A percentile compares a stretch with the other conserved stretches of the same genome.
phyloP scores from a whole-genome alignment of 1,140 invertebrate genomes.

The Drosophila truncata region DNA sequence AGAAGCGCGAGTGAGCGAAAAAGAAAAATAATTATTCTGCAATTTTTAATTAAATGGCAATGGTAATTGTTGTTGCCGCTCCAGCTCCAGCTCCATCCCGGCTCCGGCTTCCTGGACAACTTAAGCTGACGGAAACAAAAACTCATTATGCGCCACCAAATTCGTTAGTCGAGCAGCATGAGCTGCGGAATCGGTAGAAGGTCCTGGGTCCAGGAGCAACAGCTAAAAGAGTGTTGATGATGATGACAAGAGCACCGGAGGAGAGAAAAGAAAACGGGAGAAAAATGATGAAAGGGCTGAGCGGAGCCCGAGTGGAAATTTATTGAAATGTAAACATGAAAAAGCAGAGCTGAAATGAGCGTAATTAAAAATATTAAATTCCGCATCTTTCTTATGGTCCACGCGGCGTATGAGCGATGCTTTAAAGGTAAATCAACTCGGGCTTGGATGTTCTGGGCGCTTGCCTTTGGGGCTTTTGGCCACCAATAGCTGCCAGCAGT shows the following conservation, averaged over 20 bases:
- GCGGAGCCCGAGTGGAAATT: conserved; percentile 49
- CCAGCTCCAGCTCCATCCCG: conserved; percentile 25
- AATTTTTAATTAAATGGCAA: conserved; percentile 84
- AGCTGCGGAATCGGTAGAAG: background rate
- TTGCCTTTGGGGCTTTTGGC: conserved; percentile 14
- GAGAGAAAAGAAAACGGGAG: conserved; percentile 10
- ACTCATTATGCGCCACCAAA: conserved; percentile 80
- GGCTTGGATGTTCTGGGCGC: background rate
- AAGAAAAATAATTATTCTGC: conserved; percentile 83
- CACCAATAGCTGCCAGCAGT: conserved; percentile 52
- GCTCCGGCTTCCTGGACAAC: conserved; percentile 44
- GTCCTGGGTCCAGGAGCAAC: conserved; percentile 19
- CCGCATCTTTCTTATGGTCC: conserved; percentile 10
- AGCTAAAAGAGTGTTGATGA: conserved; percentile 62
- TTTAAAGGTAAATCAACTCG: conserved; percentile 49
- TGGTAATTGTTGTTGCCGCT: conserved; percentile 68
- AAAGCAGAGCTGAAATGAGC: conserved; percentile 59
- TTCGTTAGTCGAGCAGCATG: conserved; percentile 57
- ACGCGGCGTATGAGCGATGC: conserved; percentile 59
- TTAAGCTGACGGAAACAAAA: conserved; percentile 82
- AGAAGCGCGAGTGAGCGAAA: conserved; percentile 50
- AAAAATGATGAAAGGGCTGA: conserved; percentile 57
- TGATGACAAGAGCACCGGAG: conserved; percentile 50
- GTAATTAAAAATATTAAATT: conserved; percentile 77
- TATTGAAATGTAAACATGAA: conserved; percentile 82